These are phyloP conservation scores for Phaedon cochleariae DNA, from an alignment of 2,888 invertebrate genomes.

Conservation along the genomic window DNA sequence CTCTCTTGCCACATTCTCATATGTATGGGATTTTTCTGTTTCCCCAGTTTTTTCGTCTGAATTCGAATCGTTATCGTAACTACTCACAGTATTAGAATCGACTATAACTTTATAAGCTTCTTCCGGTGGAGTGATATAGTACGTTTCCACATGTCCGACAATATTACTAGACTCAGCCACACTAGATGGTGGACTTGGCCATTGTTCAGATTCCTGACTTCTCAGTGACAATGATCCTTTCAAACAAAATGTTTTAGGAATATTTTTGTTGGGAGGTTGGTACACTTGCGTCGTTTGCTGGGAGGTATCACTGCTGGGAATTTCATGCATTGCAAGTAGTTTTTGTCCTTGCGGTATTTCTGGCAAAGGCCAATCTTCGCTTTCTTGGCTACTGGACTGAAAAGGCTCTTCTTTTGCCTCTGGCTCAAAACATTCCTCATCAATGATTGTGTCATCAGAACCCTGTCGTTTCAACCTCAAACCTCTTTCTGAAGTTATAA, in stretches of 20 bases:
- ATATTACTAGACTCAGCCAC: slow-evolving; percentile 73
- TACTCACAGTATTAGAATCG: slow-evolving; percentile 72
- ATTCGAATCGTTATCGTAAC: slow-evolving; percentile 68
- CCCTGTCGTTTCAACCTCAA: slow-evolving; percentile 58
- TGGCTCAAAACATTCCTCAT: slow-evolving; percentile 59
- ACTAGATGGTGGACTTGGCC: slow-evolving; percentile 82
- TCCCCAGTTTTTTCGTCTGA: slow-evolving; percentile 71
- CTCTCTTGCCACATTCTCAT: slow-evolving; percentile 57
- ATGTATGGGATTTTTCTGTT: slow-evolving; percentile 58
- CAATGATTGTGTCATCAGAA: slow-evolving; percentile 62
- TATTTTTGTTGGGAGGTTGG: slow-evolving; percentile 56
- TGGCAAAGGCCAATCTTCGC: slow-evolving; percentile 80
- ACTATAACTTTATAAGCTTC: slow-evolving; percentile 80
- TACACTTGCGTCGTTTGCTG: slow-evolving; percentile 60
- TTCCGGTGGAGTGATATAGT: slow-evolving; percentile 81
- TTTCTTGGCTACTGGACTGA: slow-evolving; percentile 71
- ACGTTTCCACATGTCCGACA: slow-evolving; percentile 82
- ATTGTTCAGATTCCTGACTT: slow-evolving; percentile 77
- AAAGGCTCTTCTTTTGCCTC: slow-evolving; percentile 49
- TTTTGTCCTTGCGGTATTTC: slow-evolving; percentile 67
- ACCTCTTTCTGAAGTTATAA: slow-evolving; percentile 61
- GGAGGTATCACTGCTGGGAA: slow-evolving; percentile 60
- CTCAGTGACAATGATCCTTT: slow-evolving; percentile 54
- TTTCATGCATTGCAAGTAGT: slow-evolving; percentile 59
- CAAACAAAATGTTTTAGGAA: slow-evolving; percentile 60